Evolutionary conservation across 2,113 vertebrate species (phyloP).

Genomic region (Phyllostomus hastatus): DNA sequence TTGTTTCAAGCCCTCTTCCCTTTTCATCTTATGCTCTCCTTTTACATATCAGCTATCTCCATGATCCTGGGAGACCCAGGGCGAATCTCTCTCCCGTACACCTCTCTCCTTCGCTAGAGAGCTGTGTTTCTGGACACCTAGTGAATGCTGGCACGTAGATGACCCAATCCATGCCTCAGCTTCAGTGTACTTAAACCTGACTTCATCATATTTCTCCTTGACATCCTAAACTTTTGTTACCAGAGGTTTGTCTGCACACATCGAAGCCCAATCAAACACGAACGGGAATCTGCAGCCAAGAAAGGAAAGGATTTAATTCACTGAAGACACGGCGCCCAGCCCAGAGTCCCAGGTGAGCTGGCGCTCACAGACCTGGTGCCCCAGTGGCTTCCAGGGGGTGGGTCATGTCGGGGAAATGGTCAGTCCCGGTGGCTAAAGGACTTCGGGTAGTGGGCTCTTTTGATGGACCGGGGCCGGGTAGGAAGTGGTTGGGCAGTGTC

Average conservation of each 20-base stretch:
- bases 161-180: background rate
- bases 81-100: background rate
- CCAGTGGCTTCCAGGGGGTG: background rate
- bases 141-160: fast-evolving
- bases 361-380: background rate
- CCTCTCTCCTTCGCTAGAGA: background rate
- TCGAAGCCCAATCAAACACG: background rate
- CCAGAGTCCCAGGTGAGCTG: background rate
- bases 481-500: background rate
- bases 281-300: background rate
- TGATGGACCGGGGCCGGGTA: background rate
- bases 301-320: background rate
- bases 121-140: background rate
- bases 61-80: background rate
- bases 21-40: background rate
- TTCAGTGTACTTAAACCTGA: background rate
- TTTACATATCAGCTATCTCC: background rate
- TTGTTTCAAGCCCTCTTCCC: background rate
- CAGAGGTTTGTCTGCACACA: background rate
- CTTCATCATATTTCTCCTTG: background rate
- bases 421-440: background rate
- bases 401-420: background rate
- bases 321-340: background rate
- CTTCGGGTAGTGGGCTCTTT: background rate
- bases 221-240: background rate